A percentile compares a stretch with the other conserved stretches of the same genome.
Conservation (phyloP, 2,888 invertebrate genomes). For the Pyrrhia umbra region DNA sequence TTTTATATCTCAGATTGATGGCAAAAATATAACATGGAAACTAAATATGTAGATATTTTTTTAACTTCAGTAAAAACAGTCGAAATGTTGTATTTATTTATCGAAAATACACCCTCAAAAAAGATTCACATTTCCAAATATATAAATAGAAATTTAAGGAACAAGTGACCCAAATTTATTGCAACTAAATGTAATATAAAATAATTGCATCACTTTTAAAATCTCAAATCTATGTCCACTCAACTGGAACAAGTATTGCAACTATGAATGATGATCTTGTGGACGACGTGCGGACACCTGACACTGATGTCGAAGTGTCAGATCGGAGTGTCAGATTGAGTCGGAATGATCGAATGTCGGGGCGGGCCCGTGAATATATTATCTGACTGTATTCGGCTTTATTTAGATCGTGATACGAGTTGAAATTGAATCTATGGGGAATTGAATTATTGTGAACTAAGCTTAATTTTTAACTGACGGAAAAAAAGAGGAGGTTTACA, state of each 20-base stretch:
- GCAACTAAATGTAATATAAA: background rate
- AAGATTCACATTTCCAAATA: no score
- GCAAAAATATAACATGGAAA: no score
- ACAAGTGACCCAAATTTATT: background rate
- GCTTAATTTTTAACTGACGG: no score
- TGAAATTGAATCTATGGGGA: background rate
- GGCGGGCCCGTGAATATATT: conserved; percentile 35
- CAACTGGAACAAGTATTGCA: conserved; percentile 29
- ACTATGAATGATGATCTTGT: conserved; percentile 51
- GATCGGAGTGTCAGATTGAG: conserved; percentile 50
- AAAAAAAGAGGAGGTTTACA: no score
- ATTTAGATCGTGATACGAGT: conserved; percentile 22
- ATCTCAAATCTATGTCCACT: conserved; percentile 14
- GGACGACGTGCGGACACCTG: conserved; percentile 44
- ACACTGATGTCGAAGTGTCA: conserved; percentile 51
- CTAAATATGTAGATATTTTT: no score
- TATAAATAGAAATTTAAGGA: background rate
- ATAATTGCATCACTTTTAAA: conserved; percentile 13
- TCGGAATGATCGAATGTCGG: conserved; percentile 45
- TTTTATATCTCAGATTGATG: no score
- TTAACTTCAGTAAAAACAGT: no score
- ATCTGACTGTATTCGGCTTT: conserved; percentile 9
- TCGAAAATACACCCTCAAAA: no score
- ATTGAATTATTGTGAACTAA: background rate
- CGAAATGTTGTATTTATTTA: no score